These are phyloP conservation scores for Choloepus didactylus DNA, from an alignment of 2,797 vertebrate species.

Conservation along the genomic window DNA sequence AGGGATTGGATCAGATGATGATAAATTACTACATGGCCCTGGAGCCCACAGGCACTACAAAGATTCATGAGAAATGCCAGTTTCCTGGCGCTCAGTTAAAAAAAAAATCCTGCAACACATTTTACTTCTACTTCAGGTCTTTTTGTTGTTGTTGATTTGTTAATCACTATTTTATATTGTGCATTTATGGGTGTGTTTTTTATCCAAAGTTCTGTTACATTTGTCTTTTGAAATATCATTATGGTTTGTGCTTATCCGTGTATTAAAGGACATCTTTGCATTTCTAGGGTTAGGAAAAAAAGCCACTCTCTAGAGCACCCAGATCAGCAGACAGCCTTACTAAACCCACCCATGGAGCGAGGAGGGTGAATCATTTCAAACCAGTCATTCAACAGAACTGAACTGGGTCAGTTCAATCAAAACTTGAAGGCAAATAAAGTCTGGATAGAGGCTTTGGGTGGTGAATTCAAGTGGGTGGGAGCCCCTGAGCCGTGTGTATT, in stretches of 20 bases:
- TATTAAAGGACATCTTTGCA: neutral
- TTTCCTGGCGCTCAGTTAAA: neutral
- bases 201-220: neutral
- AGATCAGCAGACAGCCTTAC: neutral
- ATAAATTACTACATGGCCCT: neutral
- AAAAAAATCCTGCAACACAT: too few species aligned
- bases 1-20: accelerated
- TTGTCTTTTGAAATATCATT: neutral
- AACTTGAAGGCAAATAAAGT: neutral
- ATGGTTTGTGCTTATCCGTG: neutral
- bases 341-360: accelerated
- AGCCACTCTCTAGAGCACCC: neutral
- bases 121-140: neutral
- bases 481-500: neutral
- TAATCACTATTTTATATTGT: neutral
- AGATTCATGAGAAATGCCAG: neutral
- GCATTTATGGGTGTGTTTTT: neutral
- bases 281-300: neutral
- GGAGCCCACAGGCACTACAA: accelerated
- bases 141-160: too few species aligned
- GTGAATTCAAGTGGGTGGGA: neutral
- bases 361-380: neutral
- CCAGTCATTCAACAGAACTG: accelerated
- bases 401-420: neutral
- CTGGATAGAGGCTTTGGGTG: neutral